Evolutionary conservation across 1,140 invertebrate genomes (phyloP).

Genomic region (Samia ricini): DNA sequence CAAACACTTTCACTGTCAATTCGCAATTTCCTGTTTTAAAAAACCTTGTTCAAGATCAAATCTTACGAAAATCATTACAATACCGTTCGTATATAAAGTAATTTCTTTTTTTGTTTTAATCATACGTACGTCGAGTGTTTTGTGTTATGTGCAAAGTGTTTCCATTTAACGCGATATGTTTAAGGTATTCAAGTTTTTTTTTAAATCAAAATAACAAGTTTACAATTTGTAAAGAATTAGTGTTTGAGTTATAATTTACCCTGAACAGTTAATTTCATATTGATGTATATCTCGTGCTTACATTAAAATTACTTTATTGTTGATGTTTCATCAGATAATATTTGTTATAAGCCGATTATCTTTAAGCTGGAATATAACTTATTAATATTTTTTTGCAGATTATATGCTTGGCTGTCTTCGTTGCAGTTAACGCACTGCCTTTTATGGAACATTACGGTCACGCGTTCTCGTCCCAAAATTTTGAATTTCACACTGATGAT

Average conservation of each 20-base stretch:
- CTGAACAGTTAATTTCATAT: background rate
- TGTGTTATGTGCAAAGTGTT: background rate
- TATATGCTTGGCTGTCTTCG: background rate
- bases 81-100: slow-evolving; percentile 10
- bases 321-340: too few relatives aligned
- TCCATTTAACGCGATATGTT: background rate
- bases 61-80: slow-evolving; percentile 12
- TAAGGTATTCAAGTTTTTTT: background rate
- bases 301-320: background rate
- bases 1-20: slow-evolving; percentile 8
- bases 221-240: background rate
- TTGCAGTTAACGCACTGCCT: background rate
- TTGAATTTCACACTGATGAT: slow-evolving; percentile 5
- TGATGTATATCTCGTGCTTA: background rate
- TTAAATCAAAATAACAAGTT: background rate
- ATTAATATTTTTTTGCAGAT: background rate
- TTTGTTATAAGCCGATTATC: too few relatives aligned
- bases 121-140: background rate
- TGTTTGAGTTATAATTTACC: background rate
- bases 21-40: slow-evolving; percentile 1
- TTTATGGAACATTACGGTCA: slow-evolving; percentile 4
- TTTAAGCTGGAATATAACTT: too few relatives aligned
- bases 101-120: slow-evolving; percentile 13
- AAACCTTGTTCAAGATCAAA: slow-evolving; percentile 8
- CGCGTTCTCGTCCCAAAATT: slow-evolving; percentile 3